Conservation (phyloP, 2,113 vertebrate genomes). For the Psettodes erumei region DNA sequence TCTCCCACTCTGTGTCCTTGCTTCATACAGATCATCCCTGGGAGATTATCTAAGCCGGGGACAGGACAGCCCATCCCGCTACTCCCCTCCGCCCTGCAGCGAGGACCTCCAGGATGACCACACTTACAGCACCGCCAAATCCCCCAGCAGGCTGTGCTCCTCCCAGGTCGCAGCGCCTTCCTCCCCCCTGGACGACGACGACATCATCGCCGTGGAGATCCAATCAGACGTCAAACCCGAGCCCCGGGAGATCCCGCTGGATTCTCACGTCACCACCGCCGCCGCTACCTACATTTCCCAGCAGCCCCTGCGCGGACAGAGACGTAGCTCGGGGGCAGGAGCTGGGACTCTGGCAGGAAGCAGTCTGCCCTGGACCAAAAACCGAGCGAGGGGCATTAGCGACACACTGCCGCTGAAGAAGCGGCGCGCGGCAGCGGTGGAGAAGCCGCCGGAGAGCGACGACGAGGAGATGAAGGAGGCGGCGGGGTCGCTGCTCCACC, state of each 20-base stretch:
- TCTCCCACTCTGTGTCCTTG: conserved; percentile 43
- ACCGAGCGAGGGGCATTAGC: conserved; percentile 86
- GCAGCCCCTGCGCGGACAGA: conserved; percentile 83
- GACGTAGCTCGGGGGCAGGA: conserved; percentile 72
- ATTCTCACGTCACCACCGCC: conserved; percentile 76
- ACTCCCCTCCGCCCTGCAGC: conserved; percentile 88
- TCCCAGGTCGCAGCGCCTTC: conserved; percentile 62
- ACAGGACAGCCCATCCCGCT: conserved; percentile 88
- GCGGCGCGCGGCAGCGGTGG: conserved; percentile 88
- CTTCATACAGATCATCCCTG: conserved; percentile 78
- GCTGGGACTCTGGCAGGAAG: conserved; percentile 79
- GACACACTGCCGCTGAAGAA: conserved; percentile 98
- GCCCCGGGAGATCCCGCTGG: conserved; percentile 90
- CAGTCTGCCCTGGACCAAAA: conserved; percentile 94
- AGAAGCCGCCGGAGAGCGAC: conserved; percentile 95
- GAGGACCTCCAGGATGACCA: conserved; percentile 96
- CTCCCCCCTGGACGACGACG: conserved; percentile 84
- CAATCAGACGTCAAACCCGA: conserved; percentile 86
- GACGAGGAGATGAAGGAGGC: conserved; percentile 99
- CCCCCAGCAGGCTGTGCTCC: conserved; percentile 82
- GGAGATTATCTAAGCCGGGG: conserved; percentile 88
- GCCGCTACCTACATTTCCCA: conserved; percentile 86
- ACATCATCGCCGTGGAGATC: conserved; percentile 84
- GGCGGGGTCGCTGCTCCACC: conserved; percentile 95
- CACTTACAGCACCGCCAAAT: conserved; percentile 95